Base-by-base conservation (phyloP, 1,140 invertebrate genomes). In the Drosophila arizonae region DNA sequence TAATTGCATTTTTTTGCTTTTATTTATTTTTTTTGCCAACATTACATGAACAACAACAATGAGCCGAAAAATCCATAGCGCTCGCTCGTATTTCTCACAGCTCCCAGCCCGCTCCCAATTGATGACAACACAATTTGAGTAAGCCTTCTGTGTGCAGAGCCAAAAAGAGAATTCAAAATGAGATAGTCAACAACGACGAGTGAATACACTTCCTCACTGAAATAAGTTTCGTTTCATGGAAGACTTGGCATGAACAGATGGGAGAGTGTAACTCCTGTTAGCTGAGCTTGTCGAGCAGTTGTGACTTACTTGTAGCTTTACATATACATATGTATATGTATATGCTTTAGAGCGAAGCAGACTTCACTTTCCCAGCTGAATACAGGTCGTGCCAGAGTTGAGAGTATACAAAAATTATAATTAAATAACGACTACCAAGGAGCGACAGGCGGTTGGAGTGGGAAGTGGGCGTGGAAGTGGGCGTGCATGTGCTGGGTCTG, bases 1-100 rank as follows among this genome's bases (percentile, higher is more conserved):
- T 81, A 82, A 76, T 82, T 82, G 72, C 67, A 82, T 81, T 81
- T 77, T 60, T 24, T 24, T 81, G 74, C 56, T 24, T 24, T 24
- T 24, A 0, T 3, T 24, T 3, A 1, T 24, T 24, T 24, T 24
- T 24, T 72, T 61, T 54, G 30, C 26, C 24, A 24, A 60, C 41
- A 73, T 56, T 43, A 60, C 57, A 51, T n/a, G 26, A 51, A 51
- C 24, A 51, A 51, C 26, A 51, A n/a, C 50, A 54, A 26, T 41
- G 4, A 17, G 41, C 51, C 30, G 48, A 46, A 60, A 61, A 39
- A 11, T 39, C 36, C 36, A 39, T 39, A 39, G 36, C 11, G 36
- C 28, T 8, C 26, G 26, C 4, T 13, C 26, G 21, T 50, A 24
- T 50, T 24, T 6, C 11, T 24, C 48, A 48, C 43, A 11, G 55